These are phyloP conservation scores for Telmatochromis sp. DNA, from an alignment of 2,113 vertebrate genomes.

Conservation along the genomic window DNA sequence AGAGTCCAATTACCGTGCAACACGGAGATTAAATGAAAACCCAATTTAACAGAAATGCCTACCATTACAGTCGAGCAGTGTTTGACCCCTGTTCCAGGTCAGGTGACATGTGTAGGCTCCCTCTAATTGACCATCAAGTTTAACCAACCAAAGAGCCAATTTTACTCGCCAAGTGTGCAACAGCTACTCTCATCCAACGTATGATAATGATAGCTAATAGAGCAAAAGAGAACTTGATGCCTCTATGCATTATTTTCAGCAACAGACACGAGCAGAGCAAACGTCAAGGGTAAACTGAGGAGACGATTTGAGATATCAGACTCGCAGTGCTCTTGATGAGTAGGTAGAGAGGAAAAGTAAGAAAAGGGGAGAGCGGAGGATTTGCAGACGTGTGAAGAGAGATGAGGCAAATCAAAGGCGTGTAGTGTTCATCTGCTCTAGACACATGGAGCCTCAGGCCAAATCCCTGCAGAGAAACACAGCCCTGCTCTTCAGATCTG, in stretches of 20 bases:
- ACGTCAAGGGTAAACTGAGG: not conserved
- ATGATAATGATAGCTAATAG: not conserved
- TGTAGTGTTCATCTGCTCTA: slow-evolving; percentile 27
- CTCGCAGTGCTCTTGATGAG: not conserved
- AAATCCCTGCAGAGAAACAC: slow-evolving; percentile 41
- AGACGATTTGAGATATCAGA: not conserved
- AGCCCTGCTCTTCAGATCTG: slow-evolving; percentile 24
- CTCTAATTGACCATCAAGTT: not conserved
- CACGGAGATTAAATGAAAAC: not conserved
- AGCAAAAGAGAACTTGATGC: not conserved
- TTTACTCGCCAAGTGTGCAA: not conserved
- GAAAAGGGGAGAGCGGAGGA: not conserved
- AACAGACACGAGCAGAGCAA: not conserved
- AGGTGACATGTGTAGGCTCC: not conserved
- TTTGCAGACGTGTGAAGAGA: not conserved
- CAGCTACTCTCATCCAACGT: not conserved
- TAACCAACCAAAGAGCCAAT: not conserved
- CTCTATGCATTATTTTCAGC: not conserved
- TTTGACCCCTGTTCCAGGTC: not conserved
- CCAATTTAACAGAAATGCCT: not conserved
- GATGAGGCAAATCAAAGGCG: slow-evolving; percentile 37
- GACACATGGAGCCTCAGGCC: slow-evolving; percentile 32
- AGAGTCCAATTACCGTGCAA: not conserved
- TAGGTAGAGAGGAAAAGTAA: not conserved
- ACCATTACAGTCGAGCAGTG: not conserved